Evolutionary conservation across 2,113 vertebrate species (phyloP), one percentile per base, ranked within the genome.

Genomic region (Osmerus mordax): DNA sequence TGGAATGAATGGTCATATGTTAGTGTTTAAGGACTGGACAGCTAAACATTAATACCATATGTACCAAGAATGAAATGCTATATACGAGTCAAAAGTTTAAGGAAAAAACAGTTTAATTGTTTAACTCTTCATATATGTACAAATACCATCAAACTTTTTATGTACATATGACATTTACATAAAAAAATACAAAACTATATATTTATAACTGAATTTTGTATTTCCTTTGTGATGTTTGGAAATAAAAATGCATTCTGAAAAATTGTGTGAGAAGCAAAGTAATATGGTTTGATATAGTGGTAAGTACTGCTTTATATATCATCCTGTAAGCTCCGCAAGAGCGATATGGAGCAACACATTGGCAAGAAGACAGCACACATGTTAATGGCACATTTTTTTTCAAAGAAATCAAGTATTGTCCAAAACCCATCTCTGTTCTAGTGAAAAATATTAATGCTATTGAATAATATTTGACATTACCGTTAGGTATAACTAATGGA

Each of bases 181-280:
- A 98, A 95, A 99, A 98, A 95, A 99, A 97, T 98, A 99, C 96
- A 98, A 97, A 99, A 99, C 97, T 98, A 98, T 98, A 97, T 98
- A 97, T 98, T 96, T 97, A 91, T 89, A 96, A 97, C 95, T 95
- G 95, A 97, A 96, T 95, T 90, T 96, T 95, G 95, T 97, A 95
- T 96, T 96, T 96, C 94, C 97, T 93, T 95, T 93, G 89, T 94
- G 95, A 96, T 95, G 94, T 94, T 95, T 93, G 91, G 96, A 96
- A 90, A 95, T 92, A 94, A 94, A 90, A 94, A 93, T 92, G 90
- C 91, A 94, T 90, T 93, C 91, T 91, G 91, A 94, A 92, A 74
- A 58, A 92, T 79, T 71, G 67, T 68, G 73, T 93, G 81, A 81
- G 52, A 82, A 87, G 74, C 80, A 90, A 92, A 94, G 89, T 91